These are phyloP conservation scores for Holothuria glaberrima DNA, from an alignment of 35 echinoderm and acorn worm species.

Conservation along the genomic window DNA sequence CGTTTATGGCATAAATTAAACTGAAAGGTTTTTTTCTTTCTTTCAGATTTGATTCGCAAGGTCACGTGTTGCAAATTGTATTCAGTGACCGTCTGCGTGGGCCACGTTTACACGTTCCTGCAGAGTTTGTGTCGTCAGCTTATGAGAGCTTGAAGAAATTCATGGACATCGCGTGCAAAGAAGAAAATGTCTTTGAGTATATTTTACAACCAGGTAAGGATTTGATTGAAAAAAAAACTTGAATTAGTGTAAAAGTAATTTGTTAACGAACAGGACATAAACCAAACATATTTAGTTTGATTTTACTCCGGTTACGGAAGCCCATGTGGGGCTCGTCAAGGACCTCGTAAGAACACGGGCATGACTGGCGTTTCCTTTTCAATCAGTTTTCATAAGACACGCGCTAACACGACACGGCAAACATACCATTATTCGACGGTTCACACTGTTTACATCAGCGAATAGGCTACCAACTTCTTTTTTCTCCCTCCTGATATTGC, in stretches of 20 bases:
- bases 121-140: constrained; percentile 31
- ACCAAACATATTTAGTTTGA: background rate
- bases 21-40: background rate
- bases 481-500: too few relatives aligned
- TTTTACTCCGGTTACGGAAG: background rate
- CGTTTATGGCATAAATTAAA: too few relatives aligned
- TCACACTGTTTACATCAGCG: too few relatives aligned
- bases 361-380: too few relatives aligned
- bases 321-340: background rate
- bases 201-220: constrained; percentile 29
- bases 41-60: constrained; percentile 23
- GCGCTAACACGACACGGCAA: too few relatives aligned
- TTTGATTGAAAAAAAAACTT: background rate
- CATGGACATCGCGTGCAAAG: background rate
- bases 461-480: too few relatives aligned
- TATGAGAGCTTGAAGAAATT: constrained; percentile 50
- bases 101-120: background rate
- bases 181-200: constrained; percentile 48
- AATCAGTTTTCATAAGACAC: too few relatives aligned
- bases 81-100: constrained; percentile 37
- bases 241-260: background rate
- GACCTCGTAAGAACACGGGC: too few relatives aligned
- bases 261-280: background rate
- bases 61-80: constrained; percentile 29
- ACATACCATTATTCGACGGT: too few relatives aligned